Percentiles rank a stretch among this genome's conserved stretches.
Conservation (phyloP, 2,888 invertebrate genomes). For the Amiota mariae region DNA sequence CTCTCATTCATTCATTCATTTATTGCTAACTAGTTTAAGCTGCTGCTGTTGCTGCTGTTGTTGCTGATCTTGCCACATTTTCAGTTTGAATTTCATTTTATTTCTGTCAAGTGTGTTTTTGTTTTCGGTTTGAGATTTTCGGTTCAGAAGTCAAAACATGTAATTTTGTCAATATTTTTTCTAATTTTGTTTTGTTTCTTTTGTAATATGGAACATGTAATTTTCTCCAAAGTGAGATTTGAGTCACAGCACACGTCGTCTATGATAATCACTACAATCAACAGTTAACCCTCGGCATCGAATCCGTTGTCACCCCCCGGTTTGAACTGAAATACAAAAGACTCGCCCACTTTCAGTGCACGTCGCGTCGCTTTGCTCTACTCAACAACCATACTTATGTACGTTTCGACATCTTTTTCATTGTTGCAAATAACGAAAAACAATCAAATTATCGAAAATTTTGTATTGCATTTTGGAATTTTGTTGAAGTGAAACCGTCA, state of each 20-base stretch:
- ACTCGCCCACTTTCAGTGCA: constrained; percentile 16
- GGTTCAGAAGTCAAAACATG: constrained; percentile 55
- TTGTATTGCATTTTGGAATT: constrained; percentile 4
- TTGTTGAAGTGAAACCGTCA: background rate
- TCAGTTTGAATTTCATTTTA: background rate
- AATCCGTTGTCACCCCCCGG: background rate
- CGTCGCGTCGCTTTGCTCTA: background rate
- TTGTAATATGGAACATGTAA: constrained; percentile 28
- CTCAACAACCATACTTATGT: background rate
- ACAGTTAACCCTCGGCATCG: constrained; percentile 52
- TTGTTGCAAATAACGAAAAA: constrained; percentile 40
- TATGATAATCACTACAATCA: constrained; percentile 67
- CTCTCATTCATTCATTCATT: no score
- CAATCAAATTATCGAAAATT: constrained; percentile 62
- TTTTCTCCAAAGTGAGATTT: constrained; percentile 32
- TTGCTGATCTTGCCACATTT: constrained; percentile 19
- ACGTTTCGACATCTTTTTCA: background rate
- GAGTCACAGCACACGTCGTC: constrained; percentile 41
- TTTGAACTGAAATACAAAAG: background rate
- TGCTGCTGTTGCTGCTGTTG: constrained; percentile 21
- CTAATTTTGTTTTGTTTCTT: background rate
- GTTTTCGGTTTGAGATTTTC: background rate
- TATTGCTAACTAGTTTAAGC: background rate
- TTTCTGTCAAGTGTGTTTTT: background rate
- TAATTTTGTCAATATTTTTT: constrained; percentile 54